These are phyloP conservation scores for Ceriagrion tenellum DNA, from an alignment of 2,888 invertebrate genomes.

Conservation along the genomic window DNA sequence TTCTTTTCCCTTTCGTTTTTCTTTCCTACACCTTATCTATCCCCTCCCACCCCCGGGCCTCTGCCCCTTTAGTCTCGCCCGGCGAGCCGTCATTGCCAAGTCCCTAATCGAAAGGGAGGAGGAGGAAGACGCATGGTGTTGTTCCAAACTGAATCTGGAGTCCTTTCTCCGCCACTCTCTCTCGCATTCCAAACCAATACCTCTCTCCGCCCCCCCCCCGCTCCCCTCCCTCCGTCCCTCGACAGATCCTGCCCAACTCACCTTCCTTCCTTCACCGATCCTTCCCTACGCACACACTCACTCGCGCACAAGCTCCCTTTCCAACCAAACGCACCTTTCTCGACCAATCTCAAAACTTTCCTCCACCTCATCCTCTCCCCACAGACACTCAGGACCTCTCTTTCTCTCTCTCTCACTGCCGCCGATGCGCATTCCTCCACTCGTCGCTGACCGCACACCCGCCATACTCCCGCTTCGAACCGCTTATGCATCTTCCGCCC, in stretches of 20 bases:
- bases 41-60: not conserved
- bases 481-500: not conserved
- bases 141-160: slow-evolving; percentile 44
- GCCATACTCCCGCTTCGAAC: not conserved
- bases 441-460: not conserved
- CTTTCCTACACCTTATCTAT: not conserved
- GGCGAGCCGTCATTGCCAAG: slow-evolving; percentile 16
- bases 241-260: no score
- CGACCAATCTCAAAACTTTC: not conserved
- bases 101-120: slow-evolving; percentile 39
- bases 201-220: not conserved
- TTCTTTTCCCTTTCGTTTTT: not conserved
- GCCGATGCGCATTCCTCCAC: not conserved
- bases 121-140: slow-evolving; percentile 38
- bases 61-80: not conserved
- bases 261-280: no score
- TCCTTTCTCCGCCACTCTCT: not conserved
- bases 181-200: not conserved
- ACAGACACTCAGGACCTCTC: not conserved
- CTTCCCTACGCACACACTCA: not conserved
- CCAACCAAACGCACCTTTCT: not conserved
- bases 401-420: not conserved
- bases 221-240: not conserved
- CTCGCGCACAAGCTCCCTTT: not conserved
- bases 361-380: not conserved